These are phyloP conservation scores for Rynchops niger DNA, from an alignment of 2,113 vertebrate genomes.

Conservation along the genomic window DNA sequence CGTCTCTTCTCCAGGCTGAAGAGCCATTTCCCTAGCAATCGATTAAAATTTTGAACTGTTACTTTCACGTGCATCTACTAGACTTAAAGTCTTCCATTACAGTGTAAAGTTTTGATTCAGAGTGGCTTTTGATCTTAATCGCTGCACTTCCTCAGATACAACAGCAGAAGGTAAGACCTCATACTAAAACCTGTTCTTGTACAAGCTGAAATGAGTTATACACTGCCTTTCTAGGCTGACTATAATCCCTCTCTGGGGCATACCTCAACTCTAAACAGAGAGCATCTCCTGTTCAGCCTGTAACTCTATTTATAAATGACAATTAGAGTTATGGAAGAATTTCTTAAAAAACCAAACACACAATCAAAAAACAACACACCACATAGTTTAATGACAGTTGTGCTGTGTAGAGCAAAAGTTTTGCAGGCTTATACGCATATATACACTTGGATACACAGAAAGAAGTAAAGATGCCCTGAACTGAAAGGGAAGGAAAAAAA, in stretches of 20 bases:
- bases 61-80: not conserved
- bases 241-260: not conserved
- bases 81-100: not conserved
- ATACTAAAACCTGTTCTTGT: not conserved
- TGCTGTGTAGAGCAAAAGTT: not conserved
- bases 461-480: not conserved
- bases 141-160: not conserved
- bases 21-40: not conserved
- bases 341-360: not conserved
- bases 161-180: not conserved
- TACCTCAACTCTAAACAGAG: not conserved
- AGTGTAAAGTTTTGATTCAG: not conserved
- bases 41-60: not conserved
- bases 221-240: not conserved
- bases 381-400: not conserved
- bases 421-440: not conserved
- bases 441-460: not conserved
- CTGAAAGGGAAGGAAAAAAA: accelerated
- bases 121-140: not conserved
- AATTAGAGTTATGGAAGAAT: not conserved
- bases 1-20: not conserved
- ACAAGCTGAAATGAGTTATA: not conserved
- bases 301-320: not conserved
- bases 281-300: not conserved
- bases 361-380: not conserved